Percentiles rank a stretch among this genome's conserved stretches.
phyloP scores from a whole-genome alignment of 2,888 invertebrate species.

The Luperina testacea region DNA sequence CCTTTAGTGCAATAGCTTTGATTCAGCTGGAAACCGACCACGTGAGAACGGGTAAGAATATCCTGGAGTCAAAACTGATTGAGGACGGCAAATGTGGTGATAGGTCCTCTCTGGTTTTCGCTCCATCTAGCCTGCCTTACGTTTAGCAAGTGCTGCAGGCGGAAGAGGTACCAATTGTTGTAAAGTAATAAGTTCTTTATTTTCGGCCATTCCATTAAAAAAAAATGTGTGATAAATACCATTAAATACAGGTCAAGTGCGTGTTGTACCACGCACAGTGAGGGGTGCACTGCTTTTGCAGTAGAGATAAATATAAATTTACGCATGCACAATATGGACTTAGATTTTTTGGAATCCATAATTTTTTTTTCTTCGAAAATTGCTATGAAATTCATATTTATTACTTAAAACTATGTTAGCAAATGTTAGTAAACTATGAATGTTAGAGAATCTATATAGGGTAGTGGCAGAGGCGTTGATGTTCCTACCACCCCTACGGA shows the following conservation, averaged over 20 bases:
- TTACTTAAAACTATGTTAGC: neutral
- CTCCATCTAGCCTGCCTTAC: neutral
- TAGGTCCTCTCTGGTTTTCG: neutral
- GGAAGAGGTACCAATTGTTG: neutral
- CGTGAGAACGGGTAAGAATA: constrained; percentile 32
- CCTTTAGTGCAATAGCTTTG: constrained; percentile 69
- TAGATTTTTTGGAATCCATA: too few species aligned
- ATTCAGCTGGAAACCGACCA: constrained; percentile 70
- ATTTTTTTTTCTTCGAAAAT: too few species aligned
- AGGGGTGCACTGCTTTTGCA: neutral
- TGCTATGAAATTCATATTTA: neutral
- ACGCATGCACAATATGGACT: too few species aligned
- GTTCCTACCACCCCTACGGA: too few species aligned
- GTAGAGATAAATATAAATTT: neutral
- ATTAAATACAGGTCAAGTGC: neutral
- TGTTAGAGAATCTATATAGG: neutral
- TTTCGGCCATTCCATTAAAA: too few species aligned
- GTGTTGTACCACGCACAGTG: neutral
- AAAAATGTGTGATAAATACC: neutral
- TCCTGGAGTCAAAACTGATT: neutral
- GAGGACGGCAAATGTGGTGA: neutral
- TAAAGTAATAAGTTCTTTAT: neutral
- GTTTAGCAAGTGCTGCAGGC: neutral
- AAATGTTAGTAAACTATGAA: neutral
- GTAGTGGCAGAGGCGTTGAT: too few species aligned